These are phyloP conservation scores for Heliconius hortense DNA, from an alignment of 2,888 invertebrate species.

Conservation along the genomic window DNA sequence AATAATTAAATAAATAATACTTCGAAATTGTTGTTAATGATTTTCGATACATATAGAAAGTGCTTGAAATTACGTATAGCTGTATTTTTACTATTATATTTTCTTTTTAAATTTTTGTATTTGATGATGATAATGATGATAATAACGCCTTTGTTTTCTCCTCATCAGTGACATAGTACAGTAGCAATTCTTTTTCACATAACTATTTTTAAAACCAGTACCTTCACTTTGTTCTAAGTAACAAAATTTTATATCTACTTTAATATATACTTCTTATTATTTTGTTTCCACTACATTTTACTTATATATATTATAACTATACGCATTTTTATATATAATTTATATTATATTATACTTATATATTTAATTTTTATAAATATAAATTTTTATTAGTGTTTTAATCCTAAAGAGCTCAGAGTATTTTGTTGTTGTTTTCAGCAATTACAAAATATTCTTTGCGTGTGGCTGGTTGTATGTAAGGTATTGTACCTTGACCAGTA, in stretches of 20 bases:
- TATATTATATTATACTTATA: not conserved
- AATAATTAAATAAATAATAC: no score
- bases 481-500: constrained; percentile 82
- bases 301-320: not conserved
- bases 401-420: constrained; percentile 69
- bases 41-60: no score
- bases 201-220: not conserved
- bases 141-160: no score
- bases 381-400: not conserved
- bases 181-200: not conserved
- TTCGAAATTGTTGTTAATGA: not conserved
- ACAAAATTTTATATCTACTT: not conserved
- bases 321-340: constrained; percentile 1
- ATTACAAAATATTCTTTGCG: constrained; percentile 92
- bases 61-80: no score
- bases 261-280: not conserved
- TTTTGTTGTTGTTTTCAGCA: constrained; percentile 85
- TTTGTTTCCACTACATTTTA: not conserved
- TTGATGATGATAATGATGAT: no score
- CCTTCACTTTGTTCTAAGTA: no score
- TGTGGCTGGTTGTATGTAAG: constrained; percentile 93
- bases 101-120: no score
- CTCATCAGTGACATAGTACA: no score
- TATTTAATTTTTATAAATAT: constrained; percentile 1
- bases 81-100: no score